Evolutionary conservation across 1,140 invertebrate species (phyloP).

Genomic region (Euwallacea similis): DNA sequence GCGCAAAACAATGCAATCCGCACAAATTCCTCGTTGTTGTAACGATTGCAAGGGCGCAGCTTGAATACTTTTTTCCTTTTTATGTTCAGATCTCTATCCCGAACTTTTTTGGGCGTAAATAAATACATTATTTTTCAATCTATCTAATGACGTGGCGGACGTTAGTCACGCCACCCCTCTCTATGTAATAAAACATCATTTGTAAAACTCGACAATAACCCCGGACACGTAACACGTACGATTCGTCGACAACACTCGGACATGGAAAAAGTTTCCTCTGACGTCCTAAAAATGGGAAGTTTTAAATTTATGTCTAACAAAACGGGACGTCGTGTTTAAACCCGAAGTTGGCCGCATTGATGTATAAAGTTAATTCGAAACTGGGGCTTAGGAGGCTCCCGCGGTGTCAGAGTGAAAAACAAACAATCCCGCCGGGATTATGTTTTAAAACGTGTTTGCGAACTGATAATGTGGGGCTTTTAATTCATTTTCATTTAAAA

Average conservation of each 20-base stretch:
- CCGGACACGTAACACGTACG: slow-evolving; percentile 11
- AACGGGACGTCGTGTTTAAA: slow-evolving; percentile 1
- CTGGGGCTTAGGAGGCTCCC: slow-evolving; percentile 1
- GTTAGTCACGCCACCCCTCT: slow-evolving; percentile 5
- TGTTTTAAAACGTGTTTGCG: neutral
- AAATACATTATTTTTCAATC: slow-evolving; percentile 3
- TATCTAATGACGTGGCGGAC: neutral
- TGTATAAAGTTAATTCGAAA: slow-evolving; percentile 15
- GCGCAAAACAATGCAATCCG: slow-evolving; percentile 19
- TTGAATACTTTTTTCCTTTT: slow-evolving; percentile 8
- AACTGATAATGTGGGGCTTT: neutral
- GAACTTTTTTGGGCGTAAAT: neutral
- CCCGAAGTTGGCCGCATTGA: slow-evolving; percentile 14
- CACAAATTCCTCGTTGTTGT: slow-evolving; percentile 12
- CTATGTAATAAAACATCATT: slow-evolving; percentile 12
- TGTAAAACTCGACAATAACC: slow-evolving; percentile 7
- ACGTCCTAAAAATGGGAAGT: slow-evolving; percentile 8
- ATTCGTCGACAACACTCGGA: slow-evolving; percentile 3
- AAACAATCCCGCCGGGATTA: slow-evolving; percentile 12
- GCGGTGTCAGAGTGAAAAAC: neutral
- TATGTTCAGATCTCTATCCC: slow-evolving; percentile 4
- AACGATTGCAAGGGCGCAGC: slow-evolving; percentile 12
- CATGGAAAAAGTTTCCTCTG: slow-evolving; percentile 5
- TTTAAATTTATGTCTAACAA: slow-evolving; percentile 14
- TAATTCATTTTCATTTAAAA: too few relatives aligned